Conservation (phyloP, 2,113 vertebrate genomes). For the Leptocoma aspasia region DNA sequence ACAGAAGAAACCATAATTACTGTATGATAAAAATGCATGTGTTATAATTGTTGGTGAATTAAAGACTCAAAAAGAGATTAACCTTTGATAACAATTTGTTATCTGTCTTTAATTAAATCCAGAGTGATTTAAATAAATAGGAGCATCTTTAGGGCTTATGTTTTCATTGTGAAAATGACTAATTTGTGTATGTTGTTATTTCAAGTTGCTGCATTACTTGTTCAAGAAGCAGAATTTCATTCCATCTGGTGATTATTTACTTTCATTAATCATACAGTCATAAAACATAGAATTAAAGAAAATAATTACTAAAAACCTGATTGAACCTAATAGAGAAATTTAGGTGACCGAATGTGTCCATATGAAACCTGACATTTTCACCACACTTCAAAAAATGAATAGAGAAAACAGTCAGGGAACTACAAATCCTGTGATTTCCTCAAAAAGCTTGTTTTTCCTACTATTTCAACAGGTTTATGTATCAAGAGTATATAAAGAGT, state of each 20-base stretch:
- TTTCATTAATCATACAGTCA: not conserved
- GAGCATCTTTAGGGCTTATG: not conserved
- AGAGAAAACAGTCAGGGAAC: not conserved
- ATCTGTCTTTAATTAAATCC: not conserved
- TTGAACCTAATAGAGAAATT: not conserved
- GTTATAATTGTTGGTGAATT: not conserved
- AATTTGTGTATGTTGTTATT: not conserved
- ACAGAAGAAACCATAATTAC: not conserved
- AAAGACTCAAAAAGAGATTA: not conserved
- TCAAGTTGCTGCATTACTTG: not conserved
- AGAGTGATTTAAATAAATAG: not conserved
- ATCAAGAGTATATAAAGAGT: not conserved
- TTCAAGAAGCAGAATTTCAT: not conserved
- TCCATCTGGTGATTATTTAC: slow-evolving; percentile 38
- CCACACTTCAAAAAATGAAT: not conserved
- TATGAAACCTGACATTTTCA: not conserved
- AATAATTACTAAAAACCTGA: not conserved
- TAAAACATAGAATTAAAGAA: not conserved
- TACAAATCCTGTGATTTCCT: not conserved
- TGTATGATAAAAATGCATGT: not conserved
- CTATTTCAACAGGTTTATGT: not conserved
- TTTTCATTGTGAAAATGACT: not conserved
- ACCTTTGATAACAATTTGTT: not conserved
- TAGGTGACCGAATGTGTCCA: not conserved
- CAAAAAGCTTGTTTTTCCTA: not conserved